Base-by-base conservation (phyloP, 2,113 vertebrate species). In the Hyperopisus bebe region DNA sequence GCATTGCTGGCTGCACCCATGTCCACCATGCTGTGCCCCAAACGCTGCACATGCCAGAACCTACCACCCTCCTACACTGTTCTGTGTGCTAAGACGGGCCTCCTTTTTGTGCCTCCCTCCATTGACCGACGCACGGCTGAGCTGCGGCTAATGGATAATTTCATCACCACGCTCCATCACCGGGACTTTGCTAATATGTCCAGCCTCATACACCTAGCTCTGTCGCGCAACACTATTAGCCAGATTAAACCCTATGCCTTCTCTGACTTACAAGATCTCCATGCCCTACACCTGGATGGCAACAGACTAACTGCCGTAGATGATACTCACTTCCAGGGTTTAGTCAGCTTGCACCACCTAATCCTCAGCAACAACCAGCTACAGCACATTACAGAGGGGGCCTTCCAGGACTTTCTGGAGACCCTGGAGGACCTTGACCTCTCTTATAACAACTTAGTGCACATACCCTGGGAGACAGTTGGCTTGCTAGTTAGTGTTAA, bases 111-210 rank as follows among this genome's bases (percentile, higher is more conserved):
- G 35, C 96, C 96, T 0, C 95, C 96, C 17, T 96, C 96, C 92
- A 96, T 97, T 31, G 96, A 97, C 93, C 94, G 96, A 0, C 95
- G 96, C 93, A 97, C 96, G 1, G 96, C 96, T 0, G 96, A 97
- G 93, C 95, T 97, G 27, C 86, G 96, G 44, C 95, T 97, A 51
- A 97, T 97, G 94, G 96, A 97, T 93, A 97, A 97, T 95, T 97
- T 97, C 94, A 97, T 97, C 91, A 96, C 96, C 1, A 95, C 96
- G 0, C 95, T 97, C 88, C 91, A 96, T 55, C 96, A 96, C 92
- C 94, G 94, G 0, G 96, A 97, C 95, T 97, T 97, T 15, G 96
- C 96, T 93, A 97, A 97, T 94, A 97, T 97, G 96, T 95, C 95
- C 90, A 96, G 96, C 90, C 95, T 97, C 92, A 96, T 97, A 91